Conservation (phyloP, 1,140 invertebrate species). For the Zophobas atratus region DNA sequence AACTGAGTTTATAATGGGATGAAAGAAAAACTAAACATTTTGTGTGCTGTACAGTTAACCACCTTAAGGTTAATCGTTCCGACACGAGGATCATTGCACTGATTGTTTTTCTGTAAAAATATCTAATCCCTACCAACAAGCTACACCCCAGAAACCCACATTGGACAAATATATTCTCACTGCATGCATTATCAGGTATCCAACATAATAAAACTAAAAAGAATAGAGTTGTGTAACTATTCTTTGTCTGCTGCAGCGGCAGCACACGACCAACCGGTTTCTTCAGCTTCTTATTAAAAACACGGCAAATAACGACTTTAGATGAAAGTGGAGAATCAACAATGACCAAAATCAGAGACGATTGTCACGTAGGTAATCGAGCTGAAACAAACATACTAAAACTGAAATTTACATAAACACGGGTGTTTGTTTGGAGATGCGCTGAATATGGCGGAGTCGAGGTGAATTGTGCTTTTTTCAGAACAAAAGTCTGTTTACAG, state of each 20-base stretch:
- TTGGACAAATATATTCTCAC: background rate
- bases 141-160: background rate
- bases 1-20: too few species aligned
- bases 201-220: conserved; percentile 12
- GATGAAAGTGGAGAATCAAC: conserved; percentile 25
- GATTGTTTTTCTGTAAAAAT: too few species aligned
- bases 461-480: too few species aligned
- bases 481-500: too few species aligned
- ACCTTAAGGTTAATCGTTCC: too few species aligned
- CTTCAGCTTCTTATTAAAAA: conserved; percentile 1
- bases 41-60: too few species aligned
- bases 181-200: background rate
- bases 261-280: conserved; percentile 47
- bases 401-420: conserved; percentile 13
- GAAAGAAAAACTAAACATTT: too few species aligned
- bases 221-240: conserved; percentile 20
- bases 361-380: conserved; percentile 22
- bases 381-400: background rate
- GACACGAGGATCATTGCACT: too few species aligned
- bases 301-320: background rate
- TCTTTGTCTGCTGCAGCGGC: conserved; percentile 27
- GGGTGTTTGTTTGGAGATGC: too few species aligned
- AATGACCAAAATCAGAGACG: conserved; percentile 17
- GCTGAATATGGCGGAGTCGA: too few species aligned
- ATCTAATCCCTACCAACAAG: background rate